Evolutionary conservation across 2,797 vertebrate genomes (phyloP), one percentile per base, ranked within the genome.

Genomic region (Anabas testudineus): DNA sequence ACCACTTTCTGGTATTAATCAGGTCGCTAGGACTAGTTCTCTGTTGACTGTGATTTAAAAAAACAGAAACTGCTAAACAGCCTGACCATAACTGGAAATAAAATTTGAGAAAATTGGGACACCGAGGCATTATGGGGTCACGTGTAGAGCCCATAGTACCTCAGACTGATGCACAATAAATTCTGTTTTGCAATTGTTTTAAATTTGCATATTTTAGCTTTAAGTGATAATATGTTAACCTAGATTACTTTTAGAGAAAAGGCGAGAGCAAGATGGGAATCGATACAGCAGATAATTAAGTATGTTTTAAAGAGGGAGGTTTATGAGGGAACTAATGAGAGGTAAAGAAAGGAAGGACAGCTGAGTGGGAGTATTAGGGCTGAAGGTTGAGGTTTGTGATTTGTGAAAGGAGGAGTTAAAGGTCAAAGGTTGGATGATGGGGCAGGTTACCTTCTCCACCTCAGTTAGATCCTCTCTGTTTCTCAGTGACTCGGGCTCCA

Each of bases 401-500:
- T 77, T 80, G 85, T 87, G 88, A 80, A 72, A 74, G 69, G 73
- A 39, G 67, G 71, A 71, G 64, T 81, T 78, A 73, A 59, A 59
- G 80, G 81, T 78, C 71, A 83, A 67, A 76, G 78, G 71, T 82
- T 18, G 71, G 83, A 81, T 83, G 79, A 77, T 71, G 67, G 49
- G 74, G 82, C 68, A 68, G 71, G 88, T 98, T 98, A 99, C 98
- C 97, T 99, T 99, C 92, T 99, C 97, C 92, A 96, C 96, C 94
- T 96, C 96, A 94, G 95, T 96, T 92, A 96, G 95, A 93, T 99
- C 97, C 79, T 97, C 97, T 94, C 97, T 98, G 96, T 94, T 95
- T 95, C 96, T 96, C 93, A 97, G 96, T 93, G 95, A 95, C 87
- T 97, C 96, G 85, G 96, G 92, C 93, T 97, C 96, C 94, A 93